Evolutionary conservation across 35 echinoderm and acorn worm species (phyloP), one percentile per base, ranked within the genome.

Genomic region (Hemicentrotus pulcherrimus): DNA sequence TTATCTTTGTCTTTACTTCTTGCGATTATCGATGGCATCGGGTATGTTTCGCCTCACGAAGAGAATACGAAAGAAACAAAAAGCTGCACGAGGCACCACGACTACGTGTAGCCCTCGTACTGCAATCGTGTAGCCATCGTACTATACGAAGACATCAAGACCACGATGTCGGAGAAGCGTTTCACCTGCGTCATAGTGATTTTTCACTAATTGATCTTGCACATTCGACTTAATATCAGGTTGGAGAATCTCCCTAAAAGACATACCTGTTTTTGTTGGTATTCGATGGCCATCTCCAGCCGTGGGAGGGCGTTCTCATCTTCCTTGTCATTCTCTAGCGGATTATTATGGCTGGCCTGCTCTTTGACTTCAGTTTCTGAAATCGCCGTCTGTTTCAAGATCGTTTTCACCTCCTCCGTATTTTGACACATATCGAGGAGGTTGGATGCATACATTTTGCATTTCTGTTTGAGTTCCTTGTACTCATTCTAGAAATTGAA

Each of bases 341-440:
- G 85, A 61, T 61, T 86, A 61, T 61, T 86, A 8, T n/a, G 12
- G 35, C 8, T 11, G n/a, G 24, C 48, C 86, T 91, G 48, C 31
- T 59, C 24, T 12, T 33, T 9, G 48, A 91, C 61, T 31, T 96
- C 91, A n/a, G 96, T 95, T 46, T 86, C 31, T 10, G 94, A 95
- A 1, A 96, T 97, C 31, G 95, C 96, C 48, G 91, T 92, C 94
- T 98, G 94, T 61, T 95, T 97, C 35, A 99, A 94, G 61, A 99
- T 97, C 19, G 96, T 95, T 45, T 94, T 46, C 11, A 99, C 98
- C 46, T 99, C 98, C 45, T 95, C 92, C n/a, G 98, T 96, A 52
- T 97, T 99, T 59, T 99, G 98, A 47, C 98, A 99, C 98, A 99
- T 99, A 58, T 98, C 97, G 13, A 99, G 91, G 12, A 99, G 94